phyloP scores from a whole-genome alignment of 2,113 vertebrate species.

The Podocnemis expansa region DNA sequence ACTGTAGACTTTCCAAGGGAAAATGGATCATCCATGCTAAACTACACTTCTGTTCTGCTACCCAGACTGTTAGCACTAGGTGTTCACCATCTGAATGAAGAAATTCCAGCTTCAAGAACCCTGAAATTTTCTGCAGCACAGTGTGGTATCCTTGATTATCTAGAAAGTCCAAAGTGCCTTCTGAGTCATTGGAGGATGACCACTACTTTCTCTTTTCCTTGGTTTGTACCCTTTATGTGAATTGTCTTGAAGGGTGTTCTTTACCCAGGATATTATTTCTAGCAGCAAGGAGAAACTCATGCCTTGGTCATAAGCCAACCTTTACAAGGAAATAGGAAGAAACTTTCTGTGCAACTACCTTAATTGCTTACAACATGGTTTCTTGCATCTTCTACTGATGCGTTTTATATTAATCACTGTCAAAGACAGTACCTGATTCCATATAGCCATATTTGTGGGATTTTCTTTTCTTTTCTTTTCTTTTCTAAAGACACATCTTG shows the following conservation, averaged over 20 bases:
- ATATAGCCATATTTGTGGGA: neutral
- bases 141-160: neutral
- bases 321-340: neutral
- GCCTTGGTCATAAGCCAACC: neutral
- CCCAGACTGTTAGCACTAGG: neutral
- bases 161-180: neutral
- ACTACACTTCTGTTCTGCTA: neutral
- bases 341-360: neutral
- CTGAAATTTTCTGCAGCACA: neutral
- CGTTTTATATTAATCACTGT: neutral
- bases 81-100: neutral
- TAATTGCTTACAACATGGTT: neutral
- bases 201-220: neutral
- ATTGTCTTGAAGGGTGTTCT: neutral
- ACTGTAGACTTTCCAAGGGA: neutral
- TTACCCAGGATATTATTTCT: neutral
- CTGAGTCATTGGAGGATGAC: neutral
- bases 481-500: neutral
- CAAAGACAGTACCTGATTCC: neutral
- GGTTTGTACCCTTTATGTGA: neutral
- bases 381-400: neutral
- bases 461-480: neutral
- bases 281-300: neutral
- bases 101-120: neutral
- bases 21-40: neutral